Evolutionary conservation across 2,797 vertebrate genomes (phyloP), one percentile per base, ranked within the genome.

Genomic region (Galagoides demidoff): DNA sequence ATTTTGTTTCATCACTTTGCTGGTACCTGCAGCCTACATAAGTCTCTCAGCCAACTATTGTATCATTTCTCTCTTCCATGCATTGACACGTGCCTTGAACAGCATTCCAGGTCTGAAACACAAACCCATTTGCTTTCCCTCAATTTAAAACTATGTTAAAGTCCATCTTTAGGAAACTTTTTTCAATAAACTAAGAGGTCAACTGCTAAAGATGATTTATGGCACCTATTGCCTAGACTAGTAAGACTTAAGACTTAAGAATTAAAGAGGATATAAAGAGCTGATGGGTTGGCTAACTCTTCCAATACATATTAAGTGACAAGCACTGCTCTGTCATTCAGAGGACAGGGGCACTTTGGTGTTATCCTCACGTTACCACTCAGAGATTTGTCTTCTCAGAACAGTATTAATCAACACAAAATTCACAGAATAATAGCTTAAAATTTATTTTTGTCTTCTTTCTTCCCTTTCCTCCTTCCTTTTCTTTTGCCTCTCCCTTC

Each of bases 191-290:
- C 77, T 66, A 55, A 85, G 68, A 89, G 39, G 37, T 27, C 90
- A 88, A 83, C 66, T 64, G 73, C 92, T 95, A 90, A 95, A 81
- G 52, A 73, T 95, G 94, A 97, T 94, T 92, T 95, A 93, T 61
- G 43, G 31, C 74, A 82, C 63, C 71, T 90, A 92, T 94, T 94
- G 83, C 92, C 85, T 95, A 43, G 66, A 86, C 94, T 95, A 82
- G 91, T 87, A 89, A 85, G 88, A 85, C 88, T 96, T 92, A 85
- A 77, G 59, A 83, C 93, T 63, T 73, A 90, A 85, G 85, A 96
- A 97, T 93, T 96, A 95, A 95, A 95, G 81, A 89, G 61, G 90
- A 73, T 52, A 91, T 95, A 90, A 96, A 93, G 86, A 92, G 59
- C 86, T 74, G 52, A 92, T 85, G 87, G 29, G 57, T 82, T 88